A percentile compares a stretch with the other conserved stretches of the same genome.
phyloP scores from a whole-genome alignment of 2,113 vertebrate genomes.

The Semicossyphus pulcher region DNA sequence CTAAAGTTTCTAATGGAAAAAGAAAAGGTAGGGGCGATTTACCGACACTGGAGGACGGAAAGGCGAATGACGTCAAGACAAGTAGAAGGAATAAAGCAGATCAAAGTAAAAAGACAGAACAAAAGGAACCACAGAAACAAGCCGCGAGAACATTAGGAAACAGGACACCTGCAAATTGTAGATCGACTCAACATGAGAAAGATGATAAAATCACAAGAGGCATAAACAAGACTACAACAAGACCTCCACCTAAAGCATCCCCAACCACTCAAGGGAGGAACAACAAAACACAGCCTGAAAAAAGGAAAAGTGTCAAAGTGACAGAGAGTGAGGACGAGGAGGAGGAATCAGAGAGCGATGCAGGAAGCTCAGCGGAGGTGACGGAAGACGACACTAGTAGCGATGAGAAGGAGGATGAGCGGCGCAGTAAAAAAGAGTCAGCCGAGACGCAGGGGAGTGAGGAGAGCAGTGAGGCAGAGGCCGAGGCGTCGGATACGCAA shows the following conservation, averaged over 20 bases:
- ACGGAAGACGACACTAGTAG: slow-evolving; percentile 48
- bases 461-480: slow-evolving; percentile 56
- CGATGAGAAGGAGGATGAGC: slow-evolving; percentile 58
- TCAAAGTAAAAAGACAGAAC: slow-evolving; percentile 11
- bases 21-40: slow-evolving; percentile 20
- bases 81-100: slow-evolving; percentile 32
- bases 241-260: slow-evolving; percentile 22
- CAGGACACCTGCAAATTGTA: background rate
- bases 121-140: slow-evolving; percentile 30
- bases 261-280: slow-evolving; percentile 5
- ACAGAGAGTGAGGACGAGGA: slow-evolving; percentile 53
- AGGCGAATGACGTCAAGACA: slow-evolving; percentile 26
- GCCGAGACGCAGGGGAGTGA: slow-evolving; percentile 52
- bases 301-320: slow-evolving; percentile 35
- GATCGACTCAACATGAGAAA: slow-evolving; percentile 18
- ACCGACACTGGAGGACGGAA: slow-evolving; percentile 9
- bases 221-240: slow-evolving; percentile 46
- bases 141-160: slow-evolving; percentile 9
- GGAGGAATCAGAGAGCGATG: slow-evolving; percentile 51
- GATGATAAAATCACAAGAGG: slow-evolving; percentile 5
- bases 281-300: slow-evolving; percentile 33
- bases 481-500: slow-evolving; percentile 38
- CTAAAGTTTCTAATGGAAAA: slow-evolving; percentile 39
- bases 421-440: slow-evolving; percentile 45
- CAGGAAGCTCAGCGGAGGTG: slow-evolving; percentile 50